phyloP scores from a whole-genome alignment of 2,888 invertebrate species.

The Tuberolachnus salignus region DNA sequence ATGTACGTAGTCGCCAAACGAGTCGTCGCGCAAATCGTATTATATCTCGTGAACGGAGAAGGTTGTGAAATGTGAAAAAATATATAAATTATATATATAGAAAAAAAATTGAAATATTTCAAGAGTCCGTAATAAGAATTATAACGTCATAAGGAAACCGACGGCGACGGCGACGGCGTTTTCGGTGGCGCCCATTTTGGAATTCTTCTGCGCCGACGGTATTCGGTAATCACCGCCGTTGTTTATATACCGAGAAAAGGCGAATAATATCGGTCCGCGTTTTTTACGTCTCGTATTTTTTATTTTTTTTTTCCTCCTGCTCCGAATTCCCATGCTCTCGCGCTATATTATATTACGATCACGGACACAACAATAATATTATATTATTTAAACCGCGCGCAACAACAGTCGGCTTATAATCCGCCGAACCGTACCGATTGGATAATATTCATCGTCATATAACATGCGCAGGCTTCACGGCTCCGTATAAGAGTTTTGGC shows the following conservation, averaged over 20 bases:
- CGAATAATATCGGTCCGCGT: conserved; percentile 1
- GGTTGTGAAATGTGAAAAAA: not conserved
- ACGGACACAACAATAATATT: too few relatives aligned
- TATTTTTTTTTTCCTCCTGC: not conserved
- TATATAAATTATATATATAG: too few relatives aligned
- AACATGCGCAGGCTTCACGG: too few relatives aligned
- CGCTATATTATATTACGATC: not conserved
- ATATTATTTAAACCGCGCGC: too few relatives aligned
- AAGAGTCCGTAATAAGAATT: conserved; percentile 3
- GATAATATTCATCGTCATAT: too few relatives aligned
- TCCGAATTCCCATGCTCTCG: conserved; percentile 12
- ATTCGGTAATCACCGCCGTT: not conserved
- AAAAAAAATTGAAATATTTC: conserved; percentile 23
- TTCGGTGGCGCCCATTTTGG: conserved; percentile 54
- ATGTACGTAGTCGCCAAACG: conserved; percentile 54
- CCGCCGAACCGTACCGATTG: too few relatives aligned
- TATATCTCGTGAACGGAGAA: not conserved
- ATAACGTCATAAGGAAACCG: not conserved
- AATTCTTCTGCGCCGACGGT: conserved; percentile 23
- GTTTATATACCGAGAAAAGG: conserved; percentile 49
- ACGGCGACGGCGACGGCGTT: conserved; percentile 18
- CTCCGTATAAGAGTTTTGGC: too few relatives aligned
- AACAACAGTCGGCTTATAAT: too few relatives aligned
- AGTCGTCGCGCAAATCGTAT: conserved; percentile 4
- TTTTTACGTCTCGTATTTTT: not conserved